Percentiles rank a stretch among this genome's conserved stretches.
Conservation (phyloP, 2,797 vertebrate species). For the Triplophysa yarkandensis region DNA sequence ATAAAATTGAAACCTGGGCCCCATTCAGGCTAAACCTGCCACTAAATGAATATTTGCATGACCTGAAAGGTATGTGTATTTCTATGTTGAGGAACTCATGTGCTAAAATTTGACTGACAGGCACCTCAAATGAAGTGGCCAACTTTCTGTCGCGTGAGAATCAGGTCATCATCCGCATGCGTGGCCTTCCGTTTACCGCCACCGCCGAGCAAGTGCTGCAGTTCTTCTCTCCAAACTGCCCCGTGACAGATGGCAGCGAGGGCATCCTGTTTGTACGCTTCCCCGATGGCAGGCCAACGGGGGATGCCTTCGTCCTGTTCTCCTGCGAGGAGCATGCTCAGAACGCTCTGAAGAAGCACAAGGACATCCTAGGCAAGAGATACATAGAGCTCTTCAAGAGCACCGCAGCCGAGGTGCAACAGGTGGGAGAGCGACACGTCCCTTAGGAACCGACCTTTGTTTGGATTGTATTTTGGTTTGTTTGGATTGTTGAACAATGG, state of each 20-base stretch:
- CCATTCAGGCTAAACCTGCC: neutral
- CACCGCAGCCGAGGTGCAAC: constrained; percentile 95
- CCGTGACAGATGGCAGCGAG: constrained; percentile 72
- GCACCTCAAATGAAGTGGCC: constrained; percentile 94
- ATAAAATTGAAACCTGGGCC: neutral
- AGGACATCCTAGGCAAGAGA: constrained; percentile 93
- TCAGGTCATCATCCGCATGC: constrained; percentile 93
- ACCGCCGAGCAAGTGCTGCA: constrained; percentile 87
- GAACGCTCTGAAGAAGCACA: constrained; percentile 94
- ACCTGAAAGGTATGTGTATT: neutral
- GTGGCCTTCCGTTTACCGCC: constrained; percentile 94
- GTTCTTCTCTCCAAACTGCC: constrained; percentile 84
- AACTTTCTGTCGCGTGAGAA: constrained; percentile 93
- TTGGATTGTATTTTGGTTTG: neutral
- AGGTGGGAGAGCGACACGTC: constrained; percentile 73
- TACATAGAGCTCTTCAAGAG: constrained; percentile 98
- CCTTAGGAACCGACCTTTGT: neutral
- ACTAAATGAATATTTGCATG: neutral
- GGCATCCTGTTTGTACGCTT: constrained; percentile 96
- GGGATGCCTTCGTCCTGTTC: constrained; percentile 95
- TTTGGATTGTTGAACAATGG: neutral
- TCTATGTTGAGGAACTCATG: neutral
- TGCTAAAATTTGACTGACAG: constrained; percentile 64
- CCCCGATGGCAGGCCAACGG: constrained; percentile 93
- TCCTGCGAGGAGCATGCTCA: constrained; percentile 93